Evolutionary conservation across 2,113 vertebrate species (phyloP), one percentile per base, ranked within the genome.

Genomic region (Heterotis niloticus): DNA sequence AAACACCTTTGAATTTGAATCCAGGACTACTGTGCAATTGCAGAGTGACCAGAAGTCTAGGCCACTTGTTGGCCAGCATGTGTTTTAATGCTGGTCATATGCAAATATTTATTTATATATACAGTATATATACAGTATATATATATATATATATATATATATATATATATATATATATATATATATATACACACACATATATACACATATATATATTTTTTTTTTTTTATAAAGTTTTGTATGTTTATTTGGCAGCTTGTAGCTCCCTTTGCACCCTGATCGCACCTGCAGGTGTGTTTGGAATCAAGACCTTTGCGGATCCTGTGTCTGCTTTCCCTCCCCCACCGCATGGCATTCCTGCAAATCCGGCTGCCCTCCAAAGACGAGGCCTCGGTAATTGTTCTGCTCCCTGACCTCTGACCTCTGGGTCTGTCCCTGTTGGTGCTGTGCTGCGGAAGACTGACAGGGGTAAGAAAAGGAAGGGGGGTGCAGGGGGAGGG

Each of bases 341-440:
- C n/a, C 0, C 23, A 18, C 23, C 4, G n/a, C n/a, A n/a, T n/a
- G 56, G 23, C 10, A 9, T 44, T 4, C n/a, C 14, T 73, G 5
- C 73, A 69, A 64, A 24, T 64, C 57, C 17, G 69, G 20, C 34
- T 59, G 12, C 34, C 64, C 23, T 52, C 60, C 59, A 20, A 57
- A 62, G 73, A 74, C 56, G 26, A 81, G 80, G 78, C 79, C 83
- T 23, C 76, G 51, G 81, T 83, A 83, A 86, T 81, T 84, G 70
- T 80, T 82, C 52, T 83, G 71, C 84, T 84, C 81, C 73, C 71
- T 81, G 83, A 88, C 72, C 51, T 66, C 26, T 79, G 66, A 79
- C 76, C 76, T 70, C 59, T 13, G 14, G 68, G 24, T 66, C 44
- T 72, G 17, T 60, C 78, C 70, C 51, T n/a, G 68, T 54, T 76